Evolutionary conservation across 2,888 invertebrate species (phyloP), one percentile per base, ranked within the genome.

Genomic region (Euplexia lucipara): DNA sequence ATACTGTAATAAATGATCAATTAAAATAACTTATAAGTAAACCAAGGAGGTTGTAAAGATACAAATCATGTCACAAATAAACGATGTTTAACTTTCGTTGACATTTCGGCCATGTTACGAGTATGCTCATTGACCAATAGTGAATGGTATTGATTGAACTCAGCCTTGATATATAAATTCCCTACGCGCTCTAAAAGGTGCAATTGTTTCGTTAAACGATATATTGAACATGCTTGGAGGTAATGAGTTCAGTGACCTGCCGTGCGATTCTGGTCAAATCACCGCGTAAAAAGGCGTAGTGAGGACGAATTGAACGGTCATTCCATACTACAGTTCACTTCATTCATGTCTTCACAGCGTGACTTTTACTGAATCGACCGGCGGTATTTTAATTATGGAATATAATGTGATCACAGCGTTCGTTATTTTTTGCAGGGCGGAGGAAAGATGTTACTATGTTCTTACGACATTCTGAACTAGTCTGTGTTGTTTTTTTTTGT

Each of bases 81-180:
- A 70, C 65, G 75, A 78, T 72, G 65, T 45, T 72, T 53, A 51
- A 64, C 75, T 79, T 71, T 79, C 75, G 56, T 66, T 70, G 57
- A 63, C 64, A 75, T 78, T 79, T 72, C 45, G 30, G 60, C 39
- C 61, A 67, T 63, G 60, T 57, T 68, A 48, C n/a, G n/a, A n/a
- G n/a, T 39, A 62, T 44, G 57, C 44, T 65, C 45, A 69, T 75
- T 76, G 69, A 69, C 78, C 78, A 76, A 76, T 62, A 76, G 75
- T 76, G 76, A 78, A 76, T 14, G 75, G 57, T 52, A 30, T 52
- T 60, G 54, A 47, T 34, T 62, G 63, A 44, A 66, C 35, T 79
- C 62, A 54, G 70, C 74, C 73, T 79, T 78, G 75, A 18, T 51
- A 44, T 22, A 48, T 26, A 39, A 54, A 56, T 63, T 54, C 68